Evolutionary conservation across 2,888 invertebrate species (phyloP), one percentile per base, ranked within the genome.

Genomic region (Agrotis segetum): DNA sequence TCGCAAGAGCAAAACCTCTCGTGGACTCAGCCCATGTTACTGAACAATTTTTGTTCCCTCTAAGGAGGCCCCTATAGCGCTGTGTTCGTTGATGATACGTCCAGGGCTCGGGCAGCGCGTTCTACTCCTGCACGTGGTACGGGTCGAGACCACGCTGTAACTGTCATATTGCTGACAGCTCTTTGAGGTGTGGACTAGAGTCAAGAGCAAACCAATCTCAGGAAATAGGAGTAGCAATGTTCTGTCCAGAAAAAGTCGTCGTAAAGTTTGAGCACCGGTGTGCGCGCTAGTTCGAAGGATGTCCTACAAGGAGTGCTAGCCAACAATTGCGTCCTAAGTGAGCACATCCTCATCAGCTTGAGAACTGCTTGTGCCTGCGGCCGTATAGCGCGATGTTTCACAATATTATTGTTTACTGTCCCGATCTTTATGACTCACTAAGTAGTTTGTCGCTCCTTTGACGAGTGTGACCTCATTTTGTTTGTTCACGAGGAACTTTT

Each of bases 271-370:
- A 90, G 91, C 58, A 67, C 21, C 91, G 0, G 49, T 9, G 13
- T 34, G 75, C 67, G 65, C 64, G 82, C 91, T 93, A 92, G 90
- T 87, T 75, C 88, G 87, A 91, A 93, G 94, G 93, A 93, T 90
- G 90, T 84, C 80, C 83, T 71, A 90, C 90, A 91, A 91, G 92
- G 92, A 94, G 92, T 94, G 95, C 91, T 91, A 87, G 94, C 92
- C 93, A 95, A 94, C 95, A 95, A 95, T 95, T 94, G 94, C 82
- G 85, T 81, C 88, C 89, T 93, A 95, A 96, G 94, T 95, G 95
- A 95, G 91, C 93, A 95, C 95, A 94, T 96, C 95, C 95, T 95
- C 87, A 93, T 95, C 89, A 94, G 89, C 90, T 89, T 88, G 91
- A 90, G 93, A 89, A 88, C 85, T 86, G 83, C 86, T 89, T 87